Evolutionary conservation across 2,797 vertebrate genomes (phyloP), one percentile per base, ranked within the genome.

Genomic region (Takifugu ocellatus): DNA sequence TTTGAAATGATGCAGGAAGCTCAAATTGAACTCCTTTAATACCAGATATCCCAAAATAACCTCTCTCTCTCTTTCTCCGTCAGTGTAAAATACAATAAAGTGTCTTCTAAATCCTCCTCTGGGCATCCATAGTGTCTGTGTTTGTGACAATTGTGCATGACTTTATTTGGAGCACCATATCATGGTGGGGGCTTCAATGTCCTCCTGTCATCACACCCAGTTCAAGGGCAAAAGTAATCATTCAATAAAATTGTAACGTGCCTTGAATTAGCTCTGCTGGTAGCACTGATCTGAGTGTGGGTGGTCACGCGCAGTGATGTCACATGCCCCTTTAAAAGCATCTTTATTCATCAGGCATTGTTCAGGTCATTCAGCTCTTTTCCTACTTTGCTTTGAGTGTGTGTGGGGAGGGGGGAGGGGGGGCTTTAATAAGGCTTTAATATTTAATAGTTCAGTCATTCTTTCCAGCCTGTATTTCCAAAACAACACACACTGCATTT

Each of bases 31-130:
- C 78, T 87, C 55, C 84, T 87, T 84, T 83, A 79, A 82, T 74
- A 72, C 67, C 75, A 80, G 77, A 77, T 82, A 72, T 81, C 62
- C 69, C 84, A 64, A 48, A 74, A 82, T 91, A 93, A 90, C 87
- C 56, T 27, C 63, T 77, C 56, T 79, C 58, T 86, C 67, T 84
- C 70, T 84, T 61, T 89, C 70, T 88, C 17, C 17, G 73, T 85
- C 67, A 61, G 67, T 88, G 84, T 85, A 74, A 86, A 85, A 77
- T 81, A 79, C 79, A 92, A 92, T 92, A 92, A 92, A 92, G 44
- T 54, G 58, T 80, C 72, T 56, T 79, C 58, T 57, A 82, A 79
- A 76, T 81, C 70, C 66, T 68, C 61, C 53, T 21, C 46, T 62
- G 56, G 62, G 62, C 61, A 69, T 2, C 70, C 24, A 10, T 51